Evolutionary conservation across 1,140 invertebrate genomes (phyloP).

Genomic region (Drosophila melanica): DNA sequence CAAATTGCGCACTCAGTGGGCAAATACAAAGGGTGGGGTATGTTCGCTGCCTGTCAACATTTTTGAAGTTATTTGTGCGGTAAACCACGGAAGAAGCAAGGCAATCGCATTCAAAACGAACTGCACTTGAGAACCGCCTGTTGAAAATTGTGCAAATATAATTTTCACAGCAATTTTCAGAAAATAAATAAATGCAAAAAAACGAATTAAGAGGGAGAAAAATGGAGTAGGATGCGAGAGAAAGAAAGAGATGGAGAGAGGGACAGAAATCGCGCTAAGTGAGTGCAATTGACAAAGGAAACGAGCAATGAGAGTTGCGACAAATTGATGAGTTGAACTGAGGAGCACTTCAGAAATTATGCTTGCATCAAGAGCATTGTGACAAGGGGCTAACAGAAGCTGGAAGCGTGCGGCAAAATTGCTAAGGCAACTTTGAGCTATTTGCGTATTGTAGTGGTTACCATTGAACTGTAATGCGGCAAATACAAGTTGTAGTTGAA

Average conservation of each 20-base stretch:
- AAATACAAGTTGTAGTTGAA: conserved; percentile 46
- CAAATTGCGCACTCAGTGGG: conserved; percentile 43
- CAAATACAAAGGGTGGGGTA: conserved; percentile 40
- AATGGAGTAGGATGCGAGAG: too few species aligned
- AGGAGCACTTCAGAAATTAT: conserved; percentile 76
- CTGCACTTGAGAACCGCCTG: conserved; percentile 47
- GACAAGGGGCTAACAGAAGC: not conserved
- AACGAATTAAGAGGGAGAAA: conserved; percentile 18
- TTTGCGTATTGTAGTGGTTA: conserved; percentile 31
- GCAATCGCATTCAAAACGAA: conserved; percentile 31
- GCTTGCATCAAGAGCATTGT: conserved; percentile 53
- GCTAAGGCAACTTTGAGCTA: conserved; percentile 25
- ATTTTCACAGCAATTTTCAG: conserved; percentile 69
- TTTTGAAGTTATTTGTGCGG: conserved; percentile 72
- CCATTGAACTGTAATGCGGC: conserved; percentile 49
- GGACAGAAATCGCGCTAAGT: conserved; percentile 62
- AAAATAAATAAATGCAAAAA: conserved; percentile 74
- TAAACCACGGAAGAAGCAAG: conserved; percentile 53
- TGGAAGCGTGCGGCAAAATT: not conserved
- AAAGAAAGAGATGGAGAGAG: not conserved
- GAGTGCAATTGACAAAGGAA: conserved; percentile 81
- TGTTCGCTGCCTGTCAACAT: conserved; percentile 33
- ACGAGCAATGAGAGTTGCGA: conserved; percentile 56
- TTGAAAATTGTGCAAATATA: conserved; percentile 73
- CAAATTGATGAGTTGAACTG: conserved; percentile 46